Conservation (phyloP, 2,888 invertebrate genomes). For the Lymantria dispar region DNA sequence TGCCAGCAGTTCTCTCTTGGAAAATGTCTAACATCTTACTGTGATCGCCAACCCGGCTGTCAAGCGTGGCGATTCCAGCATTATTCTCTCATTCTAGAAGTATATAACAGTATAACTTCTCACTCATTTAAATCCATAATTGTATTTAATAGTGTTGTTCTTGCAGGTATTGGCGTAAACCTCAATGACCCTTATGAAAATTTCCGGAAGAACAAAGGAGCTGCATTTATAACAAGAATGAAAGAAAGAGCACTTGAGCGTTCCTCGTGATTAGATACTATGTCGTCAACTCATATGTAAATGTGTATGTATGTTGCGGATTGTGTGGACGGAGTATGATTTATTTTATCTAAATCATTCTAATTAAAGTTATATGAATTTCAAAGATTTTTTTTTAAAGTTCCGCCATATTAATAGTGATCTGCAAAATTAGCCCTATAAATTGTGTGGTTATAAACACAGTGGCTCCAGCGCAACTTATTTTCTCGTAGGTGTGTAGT, state of each 20-base stretch:
- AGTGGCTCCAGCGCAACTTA: too few species aligned
- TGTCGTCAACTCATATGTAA: constrained; percentile 52
- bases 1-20: too few species aligned
- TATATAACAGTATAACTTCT: too few species aligned
- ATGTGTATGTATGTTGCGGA: constrained; percentile 66
- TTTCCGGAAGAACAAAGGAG: constrained; percentile 97
- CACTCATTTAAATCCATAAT: too few species aligned
- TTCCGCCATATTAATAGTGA: not conserved
- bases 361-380: constrained; percentile 69
- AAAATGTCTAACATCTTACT: too few species aligned
- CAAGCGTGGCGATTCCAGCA: too few species aligned
- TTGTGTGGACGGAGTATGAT: constrained; percentile 68
- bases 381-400: constrained; percentile 33
- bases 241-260: constrained; percentile 93
- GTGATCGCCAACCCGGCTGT: too few species aligned
- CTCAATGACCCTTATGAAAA: constrained; percentile 98
- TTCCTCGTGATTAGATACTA: constrained; percentile 68
- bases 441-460: too few species aligned
- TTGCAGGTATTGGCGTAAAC: constrained; percentile 93
- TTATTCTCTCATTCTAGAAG: too few species aligned
- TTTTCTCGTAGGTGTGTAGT: too few species aligned
- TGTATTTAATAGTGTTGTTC: constrained; percentile 14
- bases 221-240: constrained; percentile 97
- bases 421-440: too few species aligned
- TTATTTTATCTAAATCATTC: constrained; percentile 78